Evolutionary conservation across 2,113 vertebrate species (phyloP).

Genomic region (Limnothrissa miodon): DNA sequence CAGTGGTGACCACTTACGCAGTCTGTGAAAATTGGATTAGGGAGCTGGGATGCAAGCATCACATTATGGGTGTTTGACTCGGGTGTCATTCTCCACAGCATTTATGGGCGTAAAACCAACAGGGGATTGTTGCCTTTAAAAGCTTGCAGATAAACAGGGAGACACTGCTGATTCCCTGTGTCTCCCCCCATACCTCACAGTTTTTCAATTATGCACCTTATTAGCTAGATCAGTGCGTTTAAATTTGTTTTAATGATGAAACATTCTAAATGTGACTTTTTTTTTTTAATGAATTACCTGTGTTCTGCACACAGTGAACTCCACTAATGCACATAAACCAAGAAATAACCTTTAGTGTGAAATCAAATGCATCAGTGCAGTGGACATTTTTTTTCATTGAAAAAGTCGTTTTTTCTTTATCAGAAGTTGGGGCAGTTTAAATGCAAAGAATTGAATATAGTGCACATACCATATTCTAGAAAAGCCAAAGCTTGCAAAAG

Average conservation of each 20-base stretch:
- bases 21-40: neutral
- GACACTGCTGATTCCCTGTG: neutral
- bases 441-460: slow-evolving; percentile 63
- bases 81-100: neutral
- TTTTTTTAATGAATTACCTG: neutral
- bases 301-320: neutral
- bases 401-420: slow-evolving; percentile 70
- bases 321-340: neutral
- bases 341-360: no score
- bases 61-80: neutral
- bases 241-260: neutral
- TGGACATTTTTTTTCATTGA: neutral
- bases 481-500: slow-evolving; percentile 67
- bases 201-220: neutral
- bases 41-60: neutral
- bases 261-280: neutral
- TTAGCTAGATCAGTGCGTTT: neutral
- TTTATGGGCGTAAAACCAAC: neutral
- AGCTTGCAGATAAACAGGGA: neutral
- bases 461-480: slow-evolving; percentile 61
- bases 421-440: slow-evolving; percentile 64
- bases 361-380: neutral
- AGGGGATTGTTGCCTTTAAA: neutral
- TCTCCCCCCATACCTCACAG: neutral
- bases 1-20: neutral